Evolutionary conservation across 2,888 invertebrate species (phyloP).

Genomic region (Dryobota labecula): DNA sequence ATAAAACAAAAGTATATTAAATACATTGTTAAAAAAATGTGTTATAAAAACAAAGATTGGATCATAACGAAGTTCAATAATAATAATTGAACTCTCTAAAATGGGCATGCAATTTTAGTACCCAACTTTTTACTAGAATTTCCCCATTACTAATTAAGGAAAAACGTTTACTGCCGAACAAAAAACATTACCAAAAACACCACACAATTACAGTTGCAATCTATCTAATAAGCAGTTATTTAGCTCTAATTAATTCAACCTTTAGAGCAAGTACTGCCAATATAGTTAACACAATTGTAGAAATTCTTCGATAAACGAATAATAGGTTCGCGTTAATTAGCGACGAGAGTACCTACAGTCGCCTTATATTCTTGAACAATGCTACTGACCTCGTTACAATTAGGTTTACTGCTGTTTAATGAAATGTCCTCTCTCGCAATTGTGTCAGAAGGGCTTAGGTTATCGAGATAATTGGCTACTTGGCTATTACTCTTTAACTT

Average conservation of each 20-base stretch:
- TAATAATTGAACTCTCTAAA: neutral
- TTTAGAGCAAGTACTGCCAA: constrained; percentile 59
- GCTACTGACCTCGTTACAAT: constrained; percentile 66
- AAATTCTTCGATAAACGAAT: constrained; percentile 58
- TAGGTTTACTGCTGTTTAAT: constrained; percentile 66
- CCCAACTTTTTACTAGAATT: neutral
- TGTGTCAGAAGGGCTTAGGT: constrained; percentile 62
- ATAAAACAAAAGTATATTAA: constrained; percentile 18
- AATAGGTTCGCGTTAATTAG: constrained; percentile 59
- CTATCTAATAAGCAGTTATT: constrained; percentile 65
- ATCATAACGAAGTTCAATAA: neutral
- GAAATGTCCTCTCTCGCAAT: constrained; percentile 59
- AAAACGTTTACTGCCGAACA: neutral
- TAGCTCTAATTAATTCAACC: constrained; percentile 71
- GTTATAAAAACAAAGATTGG: neutral
- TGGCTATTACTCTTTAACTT: constrained; percentile 48
- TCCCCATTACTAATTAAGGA: neutral
- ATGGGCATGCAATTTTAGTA: neutral
- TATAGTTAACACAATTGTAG: constrained; percentile 64
- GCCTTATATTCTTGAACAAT: constrained; percentile 49
- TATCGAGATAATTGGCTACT: constrained; percentile 55
- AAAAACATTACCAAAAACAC: constrained; percentile 28
- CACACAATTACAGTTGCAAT: constrained; percentile 58
- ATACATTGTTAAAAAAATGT: neutral
- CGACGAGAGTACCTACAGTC: constrained; percentile 41